Percentiles rank a stretch among this genome's conserved stretches.
These are phyloP conservation scores for Limenitis camilla DNA, from an alignment of 2,888 invertebrate genomes.

Conservation along the genomic window DNA sequence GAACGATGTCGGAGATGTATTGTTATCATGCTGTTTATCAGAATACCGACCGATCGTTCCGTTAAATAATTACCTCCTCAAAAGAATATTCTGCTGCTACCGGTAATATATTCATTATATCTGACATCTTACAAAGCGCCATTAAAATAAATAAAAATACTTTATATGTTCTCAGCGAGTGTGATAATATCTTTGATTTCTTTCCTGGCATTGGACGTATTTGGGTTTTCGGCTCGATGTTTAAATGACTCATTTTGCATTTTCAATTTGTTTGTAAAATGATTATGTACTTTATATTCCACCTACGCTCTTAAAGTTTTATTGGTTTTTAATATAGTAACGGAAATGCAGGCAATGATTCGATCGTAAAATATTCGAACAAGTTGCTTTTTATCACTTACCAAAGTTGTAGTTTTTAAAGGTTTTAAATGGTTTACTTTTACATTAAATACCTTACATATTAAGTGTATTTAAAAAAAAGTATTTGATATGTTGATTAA, in stretches of 20 bases:
- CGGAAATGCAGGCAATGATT: conserved; percentile 9
- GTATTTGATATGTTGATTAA: no score
- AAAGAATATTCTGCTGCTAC: conserved; percentile 66
- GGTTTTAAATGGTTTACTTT: no score
- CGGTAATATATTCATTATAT: conserved; percentile 72
- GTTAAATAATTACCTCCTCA: conserved; percentile 71
- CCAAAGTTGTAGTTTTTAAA: no score
- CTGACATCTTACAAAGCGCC: conserved; percentile 68
- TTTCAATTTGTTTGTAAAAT: conserved; percentile 49
- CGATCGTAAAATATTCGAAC: conserved; percentile 10
- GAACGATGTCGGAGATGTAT: conserved; percentile 71
- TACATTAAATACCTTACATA: no score
- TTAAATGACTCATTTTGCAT: conserved; percentile 42
- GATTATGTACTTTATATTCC: conserved; percentile 33
- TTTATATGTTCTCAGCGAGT: conserved; percentile 46
- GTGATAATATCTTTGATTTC: conserved; percentile 42
- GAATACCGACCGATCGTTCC: conserved; percentile 66
- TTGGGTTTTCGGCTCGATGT: conserved; percentile 41
- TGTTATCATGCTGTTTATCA: conserved; percentile 72
- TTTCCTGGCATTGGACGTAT: conserved; percentile 45
- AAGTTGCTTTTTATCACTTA: not conserved
- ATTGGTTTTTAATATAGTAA: conserved; percentile 41
- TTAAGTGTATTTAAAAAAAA: no score
- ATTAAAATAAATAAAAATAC: conserved; percentile 64
- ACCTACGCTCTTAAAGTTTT: conserved; percentile 34